Conservation (phyloP, 1,140 invertebrate genomes). For the Cydia amplana region DNA sequence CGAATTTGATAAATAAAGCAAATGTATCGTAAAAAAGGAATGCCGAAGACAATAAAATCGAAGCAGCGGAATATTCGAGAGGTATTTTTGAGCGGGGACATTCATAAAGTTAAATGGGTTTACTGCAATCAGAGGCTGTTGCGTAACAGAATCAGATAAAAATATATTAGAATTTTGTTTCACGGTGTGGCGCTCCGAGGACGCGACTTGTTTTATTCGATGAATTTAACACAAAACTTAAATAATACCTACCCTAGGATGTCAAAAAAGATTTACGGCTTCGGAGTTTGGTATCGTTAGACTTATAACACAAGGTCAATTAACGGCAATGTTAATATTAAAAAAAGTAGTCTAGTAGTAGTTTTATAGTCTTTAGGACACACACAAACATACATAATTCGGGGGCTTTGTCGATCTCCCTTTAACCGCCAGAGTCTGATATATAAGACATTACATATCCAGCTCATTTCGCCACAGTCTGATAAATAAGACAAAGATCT, state of each 20-base stretch:
- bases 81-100: slow-evolving; percentile 62
- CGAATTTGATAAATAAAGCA: slow-evolving; percentile 64
- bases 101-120: slow-evolving; percentile 76
- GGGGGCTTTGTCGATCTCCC: too few relatives aligned
- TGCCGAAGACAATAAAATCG: slow-evolving; percentile 72
- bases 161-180: slow-evolving; percentile 37
- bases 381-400: too few relatives aligned
- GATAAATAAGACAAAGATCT: too few relatives aligned
- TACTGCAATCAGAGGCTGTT: slow-evolving; percentile 61
- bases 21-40: slow-evolving; percentile 68
- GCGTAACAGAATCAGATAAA: slow-evolving; percentile 65
- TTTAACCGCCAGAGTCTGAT: too few relatives aligned
- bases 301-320: too few relatives aligned
- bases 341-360: too few relatives aligned
- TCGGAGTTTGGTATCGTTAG: slow-evolving; percentile 48
- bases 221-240: slow-evolving; percentile 1
- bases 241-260: neutral
- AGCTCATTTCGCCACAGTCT: too few relatives aligned
- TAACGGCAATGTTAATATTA: too few relatives aligned
- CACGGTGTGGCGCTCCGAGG: neutral
- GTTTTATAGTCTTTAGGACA: too few relatives aligned
- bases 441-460: too few relatives aligned
- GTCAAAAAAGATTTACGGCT: neutral
- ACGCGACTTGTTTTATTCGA: slow-evolving; percentile 14
- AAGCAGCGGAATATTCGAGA: slow-evolving; percentile 64